Base-by-base conservation (phyloP, 2,113 vertebrate species). In the Phainopepla nitens region DNA sequence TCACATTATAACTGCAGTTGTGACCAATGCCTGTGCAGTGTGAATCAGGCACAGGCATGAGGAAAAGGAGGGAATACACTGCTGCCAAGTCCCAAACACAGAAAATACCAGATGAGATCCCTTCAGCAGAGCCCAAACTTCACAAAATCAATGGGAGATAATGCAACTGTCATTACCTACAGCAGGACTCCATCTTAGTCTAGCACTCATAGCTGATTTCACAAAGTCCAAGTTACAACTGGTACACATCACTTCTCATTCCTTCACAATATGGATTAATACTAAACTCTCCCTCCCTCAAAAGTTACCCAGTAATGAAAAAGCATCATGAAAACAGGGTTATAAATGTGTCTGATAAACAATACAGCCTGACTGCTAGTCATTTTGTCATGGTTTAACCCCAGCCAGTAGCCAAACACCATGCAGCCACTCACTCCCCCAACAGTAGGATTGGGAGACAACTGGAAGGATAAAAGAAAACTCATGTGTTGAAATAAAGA, bases 281-380 rank as follows among this genome's bases (percentile, higher is more conserved):
- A 50, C 71, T 54, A 45, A 81, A 66, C 62, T 86, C 64, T 70
- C 19, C 41, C 33, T 84, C 72, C 41, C 53, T 87, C 73, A 49
- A 8, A 91, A 89, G 45, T 70, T 94, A 78, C 50, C 58, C 36
- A 77, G 61, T 66, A 91, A 97, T 89, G 68, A 95, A 94, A 91
- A 78, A 83, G 6, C 21, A n/a, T 86, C 7, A 88, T n/a, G 39
- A 89, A 82, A 95, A 85, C 82, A 82, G 82, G 33, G 90, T 86
- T 96, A 92, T 70, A 82, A 91, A 77, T 62, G 36, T 36, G 24
- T 65, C 60, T 96, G 73, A 96, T 95, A 96, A 96, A 95, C 81
- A 96, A 86, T 94, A 92, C 71, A 95, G 41, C 45, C 82, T 86
- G 39, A 68, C 75, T 96, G 89, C 79, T n/a, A 80, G 29, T 65